phyloP scores from a whole-genome alignment of 1,140 invertebrate species.

The Bombus sylvicola region DNA sequence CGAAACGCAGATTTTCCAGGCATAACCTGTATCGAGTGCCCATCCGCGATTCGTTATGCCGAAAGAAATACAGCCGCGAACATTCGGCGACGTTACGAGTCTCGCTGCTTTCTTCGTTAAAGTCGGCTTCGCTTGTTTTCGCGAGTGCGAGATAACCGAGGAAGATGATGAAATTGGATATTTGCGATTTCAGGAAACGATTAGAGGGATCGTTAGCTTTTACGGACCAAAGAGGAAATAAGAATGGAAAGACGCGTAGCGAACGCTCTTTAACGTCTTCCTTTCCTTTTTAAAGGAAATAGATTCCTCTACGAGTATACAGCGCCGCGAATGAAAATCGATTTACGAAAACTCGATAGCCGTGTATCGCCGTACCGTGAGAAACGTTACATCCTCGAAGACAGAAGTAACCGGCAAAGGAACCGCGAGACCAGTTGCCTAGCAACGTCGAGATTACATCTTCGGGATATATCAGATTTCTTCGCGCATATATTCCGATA shows the following conservation, averaged over 20 bases:
- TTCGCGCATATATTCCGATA: not conserved
- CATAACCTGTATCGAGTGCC: not conserved
- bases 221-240: not conserved
- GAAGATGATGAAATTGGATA: not conserved
- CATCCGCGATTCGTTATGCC: not conserved
- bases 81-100: not conserved
- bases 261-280: not conserved
- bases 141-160: no score
- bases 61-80: not conserved
- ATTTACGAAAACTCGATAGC: not conserved
- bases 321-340: not conserved
- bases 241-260: not conserved
- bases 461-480: not conserved
- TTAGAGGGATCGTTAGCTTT: not conserved
- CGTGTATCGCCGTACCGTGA: not conserved
- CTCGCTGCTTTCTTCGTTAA: not conserved
- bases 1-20: not conserved
- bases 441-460: not conserved
- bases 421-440: not conserved
- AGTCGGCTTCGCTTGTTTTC: constrained; percentile 3
- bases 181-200: not conserved
- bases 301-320: not conserved
- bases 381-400: not conserved
- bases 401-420: not conserved
- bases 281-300: no score